These are phyloP conservation scores for Phyllotis vaccarum DNA, from an alignment of 2,797 vertebrate genomes.

Conservation along the genomic window DNA sequence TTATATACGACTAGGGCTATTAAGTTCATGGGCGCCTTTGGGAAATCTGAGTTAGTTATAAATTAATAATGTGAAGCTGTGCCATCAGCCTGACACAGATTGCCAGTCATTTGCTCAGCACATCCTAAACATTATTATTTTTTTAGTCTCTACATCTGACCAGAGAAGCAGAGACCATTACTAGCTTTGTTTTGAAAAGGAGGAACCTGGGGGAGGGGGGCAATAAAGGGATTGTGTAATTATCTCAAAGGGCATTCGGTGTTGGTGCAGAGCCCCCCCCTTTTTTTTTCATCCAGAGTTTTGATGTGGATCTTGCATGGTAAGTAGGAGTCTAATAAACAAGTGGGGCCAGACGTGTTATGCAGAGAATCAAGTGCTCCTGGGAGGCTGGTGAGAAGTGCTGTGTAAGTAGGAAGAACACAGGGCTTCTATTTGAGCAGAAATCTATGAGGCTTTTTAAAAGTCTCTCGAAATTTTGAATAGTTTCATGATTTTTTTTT, in stretches of 20 bases:
- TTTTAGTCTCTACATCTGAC: neutral
- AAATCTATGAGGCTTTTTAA: neutral
- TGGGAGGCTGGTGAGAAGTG: neutral
- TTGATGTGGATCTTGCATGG: neutral
- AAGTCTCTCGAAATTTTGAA: neutral
- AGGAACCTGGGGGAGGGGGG: neutral
- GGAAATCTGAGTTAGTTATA: slow-evolving; percentile 38
- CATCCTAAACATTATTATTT: neutral
- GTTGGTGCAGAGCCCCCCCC: neutral
- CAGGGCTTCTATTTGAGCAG: neutral
- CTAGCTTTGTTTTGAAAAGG: neutral
- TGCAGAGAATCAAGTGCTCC: neutral
- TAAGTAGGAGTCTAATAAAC: neutral
- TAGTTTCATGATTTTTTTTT: neutral
- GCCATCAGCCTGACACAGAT: neutral
- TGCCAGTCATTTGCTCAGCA: neutral
- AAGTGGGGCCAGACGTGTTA: neutral
- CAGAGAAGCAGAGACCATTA: neutral
- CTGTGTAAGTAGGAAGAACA: neutral
- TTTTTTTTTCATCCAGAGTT: neutral
- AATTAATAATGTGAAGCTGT: neutral
- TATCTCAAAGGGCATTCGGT: neutral
- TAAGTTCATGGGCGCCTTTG: neutral
- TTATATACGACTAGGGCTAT: neutral
- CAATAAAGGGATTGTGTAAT: neutral